Conservation (phyloP, 2,888 invertebrate species). For the Ornithoptera alexandrae region DNA sequence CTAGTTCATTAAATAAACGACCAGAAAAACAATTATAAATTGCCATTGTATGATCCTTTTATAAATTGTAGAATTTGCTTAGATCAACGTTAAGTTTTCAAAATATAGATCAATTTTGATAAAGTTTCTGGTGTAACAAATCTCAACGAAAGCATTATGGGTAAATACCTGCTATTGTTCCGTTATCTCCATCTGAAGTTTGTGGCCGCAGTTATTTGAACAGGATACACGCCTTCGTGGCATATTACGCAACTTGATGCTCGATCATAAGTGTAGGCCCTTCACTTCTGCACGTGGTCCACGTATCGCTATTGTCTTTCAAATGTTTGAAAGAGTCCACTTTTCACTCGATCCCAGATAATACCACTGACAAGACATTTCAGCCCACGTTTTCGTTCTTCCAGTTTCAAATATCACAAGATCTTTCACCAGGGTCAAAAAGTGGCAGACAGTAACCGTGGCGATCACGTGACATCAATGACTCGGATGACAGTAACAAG, state of each 20-base stretch:
- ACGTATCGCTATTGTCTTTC: conserved; percentile 31
- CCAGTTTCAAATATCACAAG: conserved; percentile 29
- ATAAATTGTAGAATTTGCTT: no score
- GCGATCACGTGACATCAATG: not conserved
- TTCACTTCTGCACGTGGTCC: conserved; percentile 21
- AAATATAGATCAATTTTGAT: no score
- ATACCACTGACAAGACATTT: conserved; percentile 33
- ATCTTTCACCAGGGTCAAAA: conserved; percentile 23
- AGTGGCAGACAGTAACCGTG: not conserved
- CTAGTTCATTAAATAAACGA: no score
- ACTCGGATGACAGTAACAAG: not conserved
- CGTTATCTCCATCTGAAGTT: not conserved
- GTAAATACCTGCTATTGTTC: conserved; percentile 1
- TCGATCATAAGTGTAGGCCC: conserved; percentile 31
- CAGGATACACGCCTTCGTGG: not conserved
- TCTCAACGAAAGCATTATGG: not conserved
- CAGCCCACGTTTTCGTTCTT: conserved; percentile 33
- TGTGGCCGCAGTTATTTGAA: not conserved
- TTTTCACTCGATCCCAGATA: conserved; percentile 32
- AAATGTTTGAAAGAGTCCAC: conserved; percentile 30
- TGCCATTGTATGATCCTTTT: no score
- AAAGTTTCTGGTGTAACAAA: not conserved
- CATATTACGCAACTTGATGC: not conserved
- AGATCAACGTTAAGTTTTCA: no score
- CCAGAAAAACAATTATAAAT: no score